A percentile compares a stretch with the other conserved stretches of the same genome.
Conservation (phyloP, 1,140 invertebrate genomes). For the Drosophila guanche region DNA sequence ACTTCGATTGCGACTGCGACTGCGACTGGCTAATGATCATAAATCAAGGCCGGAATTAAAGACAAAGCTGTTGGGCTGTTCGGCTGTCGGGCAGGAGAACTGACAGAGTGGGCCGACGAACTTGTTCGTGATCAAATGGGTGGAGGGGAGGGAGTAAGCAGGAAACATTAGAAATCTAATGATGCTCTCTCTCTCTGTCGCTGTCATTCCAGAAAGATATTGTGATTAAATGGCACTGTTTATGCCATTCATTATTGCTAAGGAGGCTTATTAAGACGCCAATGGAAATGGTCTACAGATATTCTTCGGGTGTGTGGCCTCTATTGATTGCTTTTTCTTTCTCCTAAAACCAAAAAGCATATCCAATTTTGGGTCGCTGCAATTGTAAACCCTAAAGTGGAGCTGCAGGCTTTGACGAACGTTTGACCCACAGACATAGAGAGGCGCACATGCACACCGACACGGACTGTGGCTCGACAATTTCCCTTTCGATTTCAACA, state of each 20-base stretch:
- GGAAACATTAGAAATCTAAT: slow-evolving; percentile 56
- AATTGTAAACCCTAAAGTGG: slow-evolving; percentile 5
- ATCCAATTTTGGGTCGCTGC: slow-evolving; percentile 35
- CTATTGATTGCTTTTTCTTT: slow-evolving; percentile 7
- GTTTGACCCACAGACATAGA: slow-evolving; percentile 47
- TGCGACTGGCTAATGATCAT: slow-evolving; percentile 60
- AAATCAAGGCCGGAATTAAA: slow-evolving; percentile 71
- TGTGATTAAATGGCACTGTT: slow-evolving; percentile 48
- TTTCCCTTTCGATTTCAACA: slow-evolving; percentile 80
- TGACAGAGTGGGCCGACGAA: slow-evolving; percentile 53
- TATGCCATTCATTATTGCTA: slow-evolving; percentile 44
- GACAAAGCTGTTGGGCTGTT: slow-evolving; percentile 54
- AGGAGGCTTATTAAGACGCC: slow-evolving; percentile 34
- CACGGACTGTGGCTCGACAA: slow-evolving; percentile 61
- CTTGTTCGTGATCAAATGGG: slow-evolving; percentile 44
- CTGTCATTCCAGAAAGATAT: slow-evolving; percentile 37
- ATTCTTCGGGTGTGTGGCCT: neutral
- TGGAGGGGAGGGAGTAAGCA: slow-evolving; percentile 14
- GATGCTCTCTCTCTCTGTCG: slow-evolving; percentile 10
- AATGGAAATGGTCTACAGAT: neutral
- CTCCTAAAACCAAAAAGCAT: slow-evolving; percentile 25
- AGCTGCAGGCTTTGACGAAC: slow-evolving; percentile 11
- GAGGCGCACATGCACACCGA: slow-evolving; percentile 18
- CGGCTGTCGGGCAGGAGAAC: too few species aligned
- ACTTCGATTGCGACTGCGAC: slow-evolving; percentile 36